phyloP scores from a whole-genome alignment of 2,888 invertebrate species.

The Tiliacea citrago region DNA sequence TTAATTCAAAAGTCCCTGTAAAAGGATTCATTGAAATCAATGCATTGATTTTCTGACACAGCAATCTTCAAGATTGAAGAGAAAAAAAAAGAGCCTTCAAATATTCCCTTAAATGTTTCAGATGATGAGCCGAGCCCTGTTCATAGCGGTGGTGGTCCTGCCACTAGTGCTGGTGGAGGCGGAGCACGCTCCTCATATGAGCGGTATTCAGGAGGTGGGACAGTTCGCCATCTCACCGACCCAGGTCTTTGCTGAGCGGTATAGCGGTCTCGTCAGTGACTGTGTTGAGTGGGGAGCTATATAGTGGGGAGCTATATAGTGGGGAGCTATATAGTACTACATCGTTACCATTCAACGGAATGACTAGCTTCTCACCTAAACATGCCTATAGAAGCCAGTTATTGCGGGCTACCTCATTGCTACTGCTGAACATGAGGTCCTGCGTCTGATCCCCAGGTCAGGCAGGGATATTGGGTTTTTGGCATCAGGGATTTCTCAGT shows the following conservation, averaged over 20 bases:
- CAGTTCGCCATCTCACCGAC: constrained; percentile 71
- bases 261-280: constrained; percentile 77
- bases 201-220: constrained; percentile 62
- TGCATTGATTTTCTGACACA: not conserved
- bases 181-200: constrained; percentile 72
- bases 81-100: not conserved
- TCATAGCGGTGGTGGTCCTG: constrained; percentile 71
- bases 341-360: not conserved
- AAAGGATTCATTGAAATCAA: not conserved
- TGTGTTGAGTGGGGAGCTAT: constrained; percentile 75
- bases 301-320: constrained; percentile 74
- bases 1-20: not conserved
- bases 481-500: not conserved
- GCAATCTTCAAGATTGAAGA: no score
- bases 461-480: not conserved
- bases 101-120: constrained; percentile 27
- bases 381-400: not conserved
- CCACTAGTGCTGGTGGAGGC: constrained; percentile 81
- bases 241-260: constrained; percentile 75
- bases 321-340: constrained; percentile 74
- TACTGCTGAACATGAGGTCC: not conserved
- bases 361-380: not conserved
- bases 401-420: not conserved
- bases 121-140: constrained; percentile 72
- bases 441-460: not conserved